Percentiles rank a stretch among this genome's conserved stretches.
Evolutionary conservation across 1,140 invertebrate genomes (phyloP).

Genomic region (Leptonema lineaticorne): DNA sequence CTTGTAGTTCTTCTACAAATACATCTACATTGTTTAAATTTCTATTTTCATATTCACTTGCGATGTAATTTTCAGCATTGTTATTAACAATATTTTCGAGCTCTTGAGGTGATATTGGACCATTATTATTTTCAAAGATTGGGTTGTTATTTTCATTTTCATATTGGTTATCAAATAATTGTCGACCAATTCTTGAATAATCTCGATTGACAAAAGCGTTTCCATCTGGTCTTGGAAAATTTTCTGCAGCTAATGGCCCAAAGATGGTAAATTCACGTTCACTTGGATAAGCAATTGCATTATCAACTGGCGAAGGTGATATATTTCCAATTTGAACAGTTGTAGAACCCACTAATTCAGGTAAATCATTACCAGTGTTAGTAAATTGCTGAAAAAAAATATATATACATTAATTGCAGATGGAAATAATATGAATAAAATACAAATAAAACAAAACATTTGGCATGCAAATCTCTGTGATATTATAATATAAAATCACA

Average conservation of each 20-base stretch:
- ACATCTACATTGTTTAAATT: constrained; percentile 33
- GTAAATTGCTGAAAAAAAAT: constrained; percentile 21
- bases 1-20: constrained; percentile 18
- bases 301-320: constrained; percentile 18
- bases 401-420: background rate
- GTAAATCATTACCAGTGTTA: constrained; percentile 11
- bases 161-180: background rate
- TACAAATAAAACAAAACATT: background rate
- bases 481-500: too few relatives aligned
- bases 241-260: constrained; percentile 20
- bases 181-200: background rate
- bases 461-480: background rate
- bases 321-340: background rate
- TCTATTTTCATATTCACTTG: constrained; percentile 39
- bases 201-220: background rate
- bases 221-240: background rate
- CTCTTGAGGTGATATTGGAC: constrained; percentile 55
- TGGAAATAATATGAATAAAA: background rate
- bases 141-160: constrained; percentile 47
- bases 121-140: constrained; percentile 55
- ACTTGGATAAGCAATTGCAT: constrained; percentile 34
- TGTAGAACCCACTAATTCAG: constrained; percentile 22
- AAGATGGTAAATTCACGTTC: constrained; percentile 37
- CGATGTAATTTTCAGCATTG: constrained; percentile 55
- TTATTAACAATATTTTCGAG: constrained; percentile 59